A percentile compares a stretch with the other conserved stretches of the same genome.
Evolutionary conservation across 2,797 vertebrate genomes (phyloP).

Genomic region (Cephalopachus bancanus): DNA sequence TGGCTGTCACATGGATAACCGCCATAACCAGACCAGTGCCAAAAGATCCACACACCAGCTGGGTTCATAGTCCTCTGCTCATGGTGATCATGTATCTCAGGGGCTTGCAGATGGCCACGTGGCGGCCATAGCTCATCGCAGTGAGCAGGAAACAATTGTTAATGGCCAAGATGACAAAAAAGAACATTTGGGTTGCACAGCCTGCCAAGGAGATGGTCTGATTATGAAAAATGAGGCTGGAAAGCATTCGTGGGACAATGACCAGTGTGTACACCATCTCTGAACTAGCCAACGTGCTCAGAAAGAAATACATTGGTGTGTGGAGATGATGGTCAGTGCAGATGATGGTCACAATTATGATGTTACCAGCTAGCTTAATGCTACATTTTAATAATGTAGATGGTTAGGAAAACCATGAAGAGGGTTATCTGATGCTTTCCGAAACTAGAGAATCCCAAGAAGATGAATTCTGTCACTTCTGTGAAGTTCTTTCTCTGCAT

Average conservation of each 20-base stretch:
- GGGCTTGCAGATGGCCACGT: slow-evolving; percentile 46
- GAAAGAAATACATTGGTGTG: slow-evolving; percentile 51
- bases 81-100: slow-evolving; percentile 33
- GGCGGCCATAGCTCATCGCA: slow-evolving; percentile 57
- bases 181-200: slow-evolving; percentile 71
- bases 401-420: slow-evolving; percentile 59
- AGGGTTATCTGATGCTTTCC: slow-evolving; percentile 25
- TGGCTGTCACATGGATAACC: neutral
- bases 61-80: neutral
- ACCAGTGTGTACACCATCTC: slow-evolving; percentile 45
- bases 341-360: neutral
- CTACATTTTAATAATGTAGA: neutral
- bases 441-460: slow-evolving; percentile 67
- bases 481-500: slow-evolving; percentile 70
- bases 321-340: neutral
- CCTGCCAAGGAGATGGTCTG: slow-evolving; percentile 59
- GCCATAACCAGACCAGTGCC: slow-evolving; percentile 32
- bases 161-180: slow-evolving; percentile 54
- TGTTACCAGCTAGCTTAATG: slow-evolving; percentile 51
- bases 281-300: slow-evolving; percentile 52
- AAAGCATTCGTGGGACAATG: slow-evolving; percentile 66
- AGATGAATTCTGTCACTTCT: slow-evolving; percentile 59
- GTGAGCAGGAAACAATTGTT: slow-evolving; percentile 70
- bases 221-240: slow-evolving; percentile 38
- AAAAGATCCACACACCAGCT: slow-evolving; percentile 32